A percentile compares a stretch with the other conserved stretches of the same genome.
Conservation (phyloP, 2,888 invertebrate species). For the Dasysyrphus albostriatus region DNA sequence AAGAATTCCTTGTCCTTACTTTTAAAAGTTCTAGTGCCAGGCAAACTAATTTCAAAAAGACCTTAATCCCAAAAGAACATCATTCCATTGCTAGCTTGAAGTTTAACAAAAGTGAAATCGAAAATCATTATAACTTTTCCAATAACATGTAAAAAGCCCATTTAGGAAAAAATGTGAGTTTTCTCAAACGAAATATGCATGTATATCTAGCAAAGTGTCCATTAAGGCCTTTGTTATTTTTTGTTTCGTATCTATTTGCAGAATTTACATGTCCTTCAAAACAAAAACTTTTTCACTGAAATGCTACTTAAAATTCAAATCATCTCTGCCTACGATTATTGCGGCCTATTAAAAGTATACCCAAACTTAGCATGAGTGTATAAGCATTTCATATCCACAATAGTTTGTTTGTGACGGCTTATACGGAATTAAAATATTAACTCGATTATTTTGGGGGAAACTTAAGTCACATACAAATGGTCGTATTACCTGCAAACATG, state of each 20-base stretch:
- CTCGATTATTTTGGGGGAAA: slow-evolving; percentile 60
- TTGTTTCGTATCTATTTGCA: background rate
- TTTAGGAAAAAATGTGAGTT: slow-evolving; percentile 2
- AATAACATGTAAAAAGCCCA: slow-evolving; percentile 36
- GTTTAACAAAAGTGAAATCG: slow-evolving; percentile 16
- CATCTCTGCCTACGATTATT: slow-evolving; percentile 68
- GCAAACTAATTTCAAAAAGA: background rate
- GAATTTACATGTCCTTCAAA: slow-evolving; percentile 42
- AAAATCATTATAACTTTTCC: slow-evolving; percentile 69
- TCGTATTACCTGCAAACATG: slow-evolving; percentile 68
- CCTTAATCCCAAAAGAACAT: background rate
- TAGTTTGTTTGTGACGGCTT: slow-evolving; percentile 60
- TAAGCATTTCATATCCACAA: slow-evolving; percentile 9
- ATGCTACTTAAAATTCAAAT: slow-evolving; percentile 69
- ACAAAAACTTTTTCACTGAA: slow-evolving; percentile 25
- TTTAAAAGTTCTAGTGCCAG: background rate
- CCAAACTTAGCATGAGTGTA: slow-evolving; percentile 37
- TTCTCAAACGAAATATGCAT: slow-evolving; percentile 8
- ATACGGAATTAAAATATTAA: slow-evolving; percentile 72
- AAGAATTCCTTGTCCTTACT: background rate
- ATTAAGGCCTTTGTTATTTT: slow-evolving; percentile 14
- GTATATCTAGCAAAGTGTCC: slow-evolving; percentile 26
- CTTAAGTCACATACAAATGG: slow-evolving; percentile 72
- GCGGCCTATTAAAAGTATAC: slow-evolving; percentile 71
- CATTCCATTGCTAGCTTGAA: background rate